Base-by-base conservation (phyloP, 2,797 vertebrate genomes). In the Alexandromys oeconomus region DNA sequence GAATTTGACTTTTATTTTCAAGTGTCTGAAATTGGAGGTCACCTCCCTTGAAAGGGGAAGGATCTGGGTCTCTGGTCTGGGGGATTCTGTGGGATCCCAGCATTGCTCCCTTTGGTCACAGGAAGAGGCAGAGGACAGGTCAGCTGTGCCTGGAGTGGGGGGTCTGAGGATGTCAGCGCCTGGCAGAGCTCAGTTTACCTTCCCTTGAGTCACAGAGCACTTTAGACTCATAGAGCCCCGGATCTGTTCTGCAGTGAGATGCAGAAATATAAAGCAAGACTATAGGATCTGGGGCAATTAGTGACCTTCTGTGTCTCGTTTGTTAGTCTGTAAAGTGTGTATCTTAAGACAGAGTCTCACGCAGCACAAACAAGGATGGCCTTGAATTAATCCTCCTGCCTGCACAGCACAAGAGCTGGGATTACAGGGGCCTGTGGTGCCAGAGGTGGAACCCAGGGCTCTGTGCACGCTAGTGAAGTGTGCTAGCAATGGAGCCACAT, bases 1-100 rank as follows among this genome's bases (percentile, higher is more conserved):
- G 93, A 97, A 98, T 94, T 95, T 86, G 89, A 92, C 81, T 93
- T 97, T 96, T 97, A 97, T 98, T 92, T 92, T 92, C 90, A 86
- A 87, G 87, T 82, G 81, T 92, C 97, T 97, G 97, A 94, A 63
- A 95, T 97, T 91, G 96, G 96, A 97, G 97, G 93, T 76, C 29
- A 6, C 61, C 94, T 97, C 93, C 95, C 88, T 3, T 0, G 10
- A 92, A n/a, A 90, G 46, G 77, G 61, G 63, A 86, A 84, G 51
- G 79, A 89, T 46, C 82, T 61, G 81, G 85, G 73, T 74, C 73
- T 76, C 46, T 40, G 46, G 29, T 0, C 54, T 89, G 23, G 0
- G 48, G 80, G 51, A 69, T n/a, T 54, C 61, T 15, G 13, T 8
- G 73, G 87, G 43, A 37, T 25, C 48, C n/a, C 5, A 2, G 19